phyloP scores from a whole-genome alignment of 2,113 vertebrate genomes.

The Chiloscyllium plagiosum region DNA sequence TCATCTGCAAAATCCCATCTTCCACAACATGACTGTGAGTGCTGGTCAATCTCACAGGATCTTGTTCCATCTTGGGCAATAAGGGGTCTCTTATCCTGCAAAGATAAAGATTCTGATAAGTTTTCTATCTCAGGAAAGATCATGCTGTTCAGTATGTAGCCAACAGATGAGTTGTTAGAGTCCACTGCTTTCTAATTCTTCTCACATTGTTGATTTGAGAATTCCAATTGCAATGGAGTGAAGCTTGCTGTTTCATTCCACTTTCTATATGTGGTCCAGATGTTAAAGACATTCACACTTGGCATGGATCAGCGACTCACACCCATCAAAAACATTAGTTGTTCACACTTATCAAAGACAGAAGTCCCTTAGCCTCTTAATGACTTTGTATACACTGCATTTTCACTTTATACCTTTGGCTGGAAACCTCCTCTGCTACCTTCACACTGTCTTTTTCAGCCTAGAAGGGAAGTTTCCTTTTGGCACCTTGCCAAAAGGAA shows the following conservation, averaged over 20 bases:
- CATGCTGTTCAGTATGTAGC: too few relatives aligned
- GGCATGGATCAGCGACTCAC: not conserved
- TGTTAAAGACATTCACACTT: not conserved
- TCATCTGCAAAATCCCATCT: too few relatives aligned
- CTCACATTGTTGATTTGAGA: not conserved
- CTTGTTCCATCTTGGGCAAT: too few relatives aligned
- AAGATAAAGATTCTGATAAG: too few relatives aligned
- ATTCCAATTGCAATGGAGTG: not conserved
- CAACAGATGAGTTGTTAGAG: too few relatives aligned
- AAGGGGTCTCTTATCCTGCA: too few relatives aligned
- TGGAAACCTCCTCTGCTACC: not conserved
- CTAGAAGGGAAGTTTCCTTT: not conserved
- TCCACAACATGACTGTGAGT: too few relatives aligned
- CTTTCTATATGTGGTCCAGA: not conserved
- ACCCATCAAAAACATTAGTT: not conserved
- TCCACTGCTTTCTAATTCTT: too few relatives aligned
- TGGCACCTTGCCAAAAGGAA: not conserved
- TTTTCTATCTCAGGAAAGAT: too few relatives aligned
- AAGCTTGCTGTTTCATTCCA: not conserved
- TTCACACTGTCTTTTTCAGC: not conserved
- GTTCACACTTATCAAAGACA: not conserved
- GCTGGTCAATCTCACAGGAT: too few relatives aligned
- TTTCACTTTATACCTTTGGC: not conserved
- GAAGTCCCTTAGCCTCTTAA: not conserved
- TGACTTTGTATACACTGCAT: not conserved